Conservation (phyloP, 2,113 vertebrate genomes). For the Cepphus grylle region DNA sequence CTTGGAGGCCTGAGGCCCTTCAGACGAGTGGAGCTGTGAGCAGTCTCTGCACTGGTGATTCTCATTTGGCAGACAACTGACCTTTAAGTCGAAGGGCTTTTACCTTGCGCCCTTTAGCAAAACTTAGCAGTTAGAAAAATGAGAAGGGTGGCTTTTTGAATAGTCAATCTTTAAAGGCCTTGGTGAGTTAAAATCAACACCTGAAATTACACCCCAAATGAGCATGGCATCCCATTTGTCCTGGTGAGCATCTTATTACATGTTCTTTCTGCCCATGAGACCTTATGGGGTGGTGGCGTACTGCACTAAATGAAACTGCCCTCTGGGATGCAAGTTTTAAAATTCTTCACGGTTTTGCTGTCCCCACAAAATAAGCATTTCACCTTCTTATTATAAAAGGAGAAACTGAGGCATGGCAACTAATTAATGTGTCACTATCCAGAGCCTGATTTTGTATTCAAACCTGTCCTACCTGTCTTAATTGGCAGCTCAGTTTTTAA, state of each 20-base stretch:
- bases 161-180: neutral
- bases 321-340: neutral
- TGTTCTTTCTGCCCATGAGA: neutral
- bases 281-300: neutral
- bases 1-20: neutral
- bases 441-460: neutral
- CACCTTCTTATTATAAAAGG: neutral
- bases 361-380: neutral
- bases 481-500: constrained; percentile 14
- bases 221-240: neutral
- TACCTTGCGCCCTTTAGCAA: neutral
- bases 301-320: neutral
- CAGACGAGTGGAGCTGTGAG: neutral
- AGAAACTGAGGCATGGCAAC: neutral
- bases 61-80: neutral
- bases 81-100: neutral
- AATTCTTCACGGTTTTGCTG: neutral
- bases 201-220: neutral
- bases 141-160: neutral
- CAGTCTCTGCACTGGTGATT: neutral
- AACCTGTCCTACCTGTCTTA: neutral
- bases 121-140: neutral
- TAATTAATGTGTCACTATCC: neutral
- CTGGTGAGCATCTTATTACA: neutral
- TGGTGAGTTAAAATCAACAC: neutral